Conservation (phyloP, 2,113 vertebrate genomes). For the Megaceryle maxima region DNA sequence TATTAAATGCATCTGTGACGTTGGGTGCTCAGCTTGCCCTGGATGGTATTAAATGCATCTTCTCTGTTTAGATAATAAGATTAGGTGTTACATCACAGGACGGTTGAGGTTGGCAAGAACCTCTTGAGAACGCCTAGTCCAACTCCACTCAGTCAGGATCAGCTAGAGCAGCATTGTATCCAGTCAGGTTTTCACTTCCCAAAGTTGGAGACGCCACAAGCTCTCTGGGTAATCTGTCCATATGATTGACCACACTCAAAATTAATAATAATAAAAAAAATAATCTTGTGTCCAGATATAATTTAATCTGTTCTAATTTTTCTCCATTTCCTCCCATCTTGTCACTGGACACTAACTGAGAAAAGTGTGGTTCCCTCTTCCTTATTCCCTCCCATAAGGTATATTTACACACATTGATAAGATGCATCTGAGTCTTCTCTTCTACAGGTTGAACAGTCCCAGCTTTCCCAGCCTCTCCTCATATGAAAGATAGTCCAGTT, state of each 20-base stretch:
- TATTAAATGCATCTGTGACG: not conserved
- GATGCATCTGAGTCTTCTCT: not conserved
- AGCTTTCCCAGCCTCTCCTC: not conserved
- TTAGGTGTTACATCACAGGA: not conserved
- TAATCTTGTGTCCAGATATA: not conserved
- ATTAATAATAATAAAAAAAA: no score
- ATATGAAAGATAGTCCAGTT: not conserved
- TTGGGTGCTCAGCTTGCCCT: fast-evolving
- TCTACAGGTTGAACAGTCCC: not conserved
- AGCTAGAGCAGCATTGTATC: not conserved
- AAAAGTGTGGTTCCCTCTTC: not conserved
- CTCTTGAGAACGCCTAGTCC: not conserved
- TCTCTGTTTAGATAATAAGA: not conserved
- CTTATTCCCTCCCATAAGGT: not conserved
- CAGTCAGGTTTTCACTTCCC: not conserved
- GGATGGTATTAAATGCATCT: not conserved
- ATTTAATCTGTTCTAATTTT: not conserved
- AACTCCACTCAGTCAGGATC: not conserved
- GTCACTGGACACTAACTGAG: not conserved
- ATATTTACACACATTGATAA: not conserved
- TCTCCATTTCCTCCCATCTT: not conserved
- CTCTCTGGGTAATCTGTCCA: not conserved
- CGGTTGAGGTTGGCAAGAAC: not conserved
- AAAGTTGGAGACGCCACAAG: not conserved
- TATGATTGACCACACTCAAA: not conserved